Conservation (phyloP, 2,113 vertebrate genomes). For the Scartelaos histophorus region DNA sequence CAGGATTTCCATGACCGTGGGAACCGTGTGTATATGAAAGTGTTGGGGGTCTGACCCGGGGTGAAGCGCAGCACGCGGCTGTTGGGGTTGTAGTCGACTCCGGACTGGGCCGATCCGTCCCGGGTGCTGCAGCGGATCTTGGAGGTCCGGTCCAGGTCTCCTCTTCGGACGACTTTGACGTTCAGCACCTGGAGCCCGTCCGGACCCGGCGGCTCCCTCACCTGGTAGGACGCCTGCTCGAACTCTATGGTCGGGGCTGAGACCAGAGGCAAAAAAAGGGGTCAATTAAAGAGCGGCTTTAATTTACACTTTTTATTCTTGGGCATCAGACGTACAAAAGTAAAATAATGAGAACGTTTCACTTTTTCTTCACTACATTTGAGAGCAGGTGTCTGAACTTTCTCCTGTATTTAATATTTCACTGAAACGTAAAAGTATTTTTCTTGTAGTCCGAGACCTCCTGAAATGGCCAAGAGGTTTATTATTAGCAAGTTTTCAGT, state of each 20-base stretch:
- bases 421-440: too few relatives aligned
- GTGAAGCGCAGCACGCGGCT: constrained; percentile 91
- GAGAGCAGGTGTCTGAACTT: too few relatives aligned
- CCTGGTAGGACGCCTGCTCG: constrained; percentile 87
- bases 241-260: constrained; percentile 69
- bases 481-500: too few relatives aligned
- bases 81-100: constrained; percentile 95
- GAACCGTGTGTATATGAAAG: too few relatives aligned
- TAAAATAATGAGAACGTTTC: too few relatives aligned
- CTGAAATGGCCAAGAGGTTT: too few relatives aligned
- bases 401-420: too few relatives aligned
- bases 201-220: constrained; percentile 87
- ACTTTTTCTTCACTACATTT: too few relatives aligned
- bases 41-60: constrained; percentile 78
- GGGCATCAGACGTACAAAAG: too few relatives aligned
- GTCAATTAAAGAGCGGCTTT: background rate
- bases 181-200: constrained; percentile 85
- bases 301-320: background rate
- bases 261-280: background rate
- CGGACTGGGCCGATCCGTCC: constrained; percentile 95
- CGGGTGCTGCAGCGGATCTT: constrained; percentile 96
- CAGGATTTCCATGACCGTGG: too few relatives aligned
- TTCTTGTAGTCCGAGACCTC: too few relatives aligned
- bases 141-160: constrained; percentile 93
- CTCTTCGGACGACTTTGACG: constrained; percentile 87